Evolutionary conservation across 2,797 vertebrate species (phyloP).

Genomic region (Graptemys geographica): DNA sequence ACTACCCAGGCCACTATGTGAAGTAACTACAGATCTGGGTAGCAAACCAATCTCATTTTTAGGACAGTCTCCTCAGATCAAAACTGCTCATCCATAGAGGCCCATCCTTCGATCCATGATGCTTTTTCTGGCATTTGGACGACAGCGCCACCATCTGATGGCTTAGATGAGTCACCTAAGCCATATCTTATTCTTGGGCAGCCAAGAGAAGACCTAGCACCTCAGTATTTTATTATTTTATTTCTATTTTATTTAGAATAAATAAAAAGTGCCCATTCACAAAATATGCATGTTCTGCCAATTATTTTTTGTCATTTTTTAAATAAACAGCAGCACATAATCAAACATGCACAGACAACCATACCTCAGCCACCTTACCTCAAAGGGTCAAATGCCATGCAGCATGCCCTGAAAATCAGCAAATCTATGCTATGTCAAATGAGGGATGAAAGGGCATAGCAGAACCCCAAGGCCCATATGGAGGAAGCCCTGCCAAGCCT

Average conservation of each 20-base stretch:
- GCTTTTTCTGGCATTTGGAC: background rate
- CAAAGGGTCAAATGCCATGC: background rate
- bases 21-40: background rate
- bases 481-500: background rate
- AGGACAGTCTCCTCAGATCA: background rate
- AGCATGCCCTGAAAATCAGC: background rate
- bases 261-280: background rate
- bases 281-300: background rate
- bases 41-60: background rate
- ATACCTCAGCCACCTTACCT: background rate
- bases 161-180: background rate
- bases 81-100: background rate
- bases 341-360: background rate
- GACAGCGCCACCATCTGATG: background rate
- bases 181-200: background rate
- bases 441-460: background rate
- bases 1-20: background rate
- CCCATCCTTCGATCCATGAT: background rate
- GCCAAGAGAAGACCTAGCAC: background rate
- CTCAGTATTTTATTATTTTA: background rate
- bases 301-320: background rate
- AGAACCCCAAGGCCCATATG: background rate
- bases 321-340: background rate
- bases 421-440: background rate
- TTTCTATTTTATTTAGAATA: background rate